Evolutionary conservation across 53 echinoderm and acorn worm genomes (phyloP), one percentile per base, ranked within the genome.

Genomic region (Stichopus horrens): DNA sequence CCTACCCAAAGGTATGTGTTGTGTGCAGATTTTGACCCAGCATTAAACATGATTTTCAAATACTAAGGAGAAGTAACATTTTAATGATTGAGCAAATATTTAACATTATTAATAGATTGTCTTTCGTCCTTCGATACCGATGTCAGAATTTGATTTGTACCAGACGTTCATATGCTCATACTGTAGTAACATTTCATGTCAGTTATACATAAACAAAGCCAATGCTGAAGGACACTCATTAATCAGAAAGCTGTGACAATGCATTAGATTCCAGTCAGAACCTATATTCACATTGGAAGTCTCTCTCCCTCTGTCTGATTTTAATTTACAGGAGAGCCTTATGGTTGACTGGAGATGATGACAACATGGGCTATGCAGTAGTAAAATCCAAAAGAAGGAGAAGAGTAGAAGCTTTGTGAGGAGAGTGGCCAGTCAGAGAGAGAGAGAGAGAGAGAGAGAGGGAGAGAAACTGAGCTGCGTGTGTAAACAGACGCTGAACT

Each of bases 321-420:
- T 83, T 83, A 83, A 79, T 79, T 79, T 79, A 16, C 79, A 79
- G 79, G 53, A 16, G 58, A 60, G 83, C 2, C 51, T 83, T 37
- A 83, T 83, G 83, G 58, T 55, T 65, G 83, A 58, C 23, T 83
- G 83, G 59, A 59, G 63, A 58, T 58, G 60, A 58, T 37, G 11
- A 59, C 57, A 60, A 22, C 65, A 83, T 67, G 21, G 16, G 83
- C 21, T 23, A 21, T 8, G 20, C 20, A 60, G 60, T 83, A 19
- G 83, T 58, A 83, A 21, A 58, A 83, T 83, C 83, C 83, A 56
- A 58, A n/a, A 83, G 58, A 58, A 60, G 56, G 83, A 83, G 21
- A 83, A 20, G 79, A 79, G 7, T 9, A 23, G 58, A 8, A 58
- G 59, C 23, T 83, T 57, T 4, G 23, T 83, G 83, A 59, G 21